Conservation (phyloP, 2,113 vertebrate species). For the Fulmarus glacialis region DNA sequence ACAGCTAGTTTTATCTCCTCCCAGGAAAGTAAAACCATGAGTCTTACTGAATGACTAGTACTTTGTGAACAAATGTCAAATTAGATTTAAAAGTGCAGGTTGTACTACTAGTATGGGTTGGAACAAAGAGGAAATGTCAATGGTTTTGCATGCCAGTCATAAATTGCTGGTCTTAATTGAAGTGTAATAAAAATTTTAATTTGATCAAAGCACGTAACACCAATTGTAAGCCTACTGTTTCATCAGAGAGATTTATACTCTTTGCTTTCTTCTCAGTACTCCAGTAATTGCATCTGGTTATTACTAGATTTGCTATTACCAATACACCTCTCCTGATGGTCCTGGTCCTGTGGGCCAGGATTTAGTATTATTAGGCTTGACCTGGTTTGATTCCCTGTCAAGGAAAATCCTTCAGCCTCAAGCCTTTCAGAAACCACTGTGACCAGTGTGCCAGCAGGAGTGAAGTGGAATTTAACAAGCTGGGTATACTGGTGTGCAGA, state of each 20-base stretch:
- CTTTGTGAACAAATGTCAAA: not conserved
- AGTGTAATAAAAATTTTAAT: slow-evolving; percentile 35
- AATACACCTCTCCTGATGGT: not conserved
- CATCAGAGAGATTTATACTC: not conserved
- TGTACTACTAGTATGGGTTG: not conserved
- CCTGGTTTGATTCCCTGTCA: not conserved
- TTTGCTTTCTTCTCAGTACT: not conserved
- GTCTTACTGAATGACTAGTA: not conserved
- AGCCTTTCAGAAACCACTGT: not conserved
- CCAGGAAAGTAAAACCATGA: not conserved
- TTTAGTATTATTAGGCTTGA: not conserved
- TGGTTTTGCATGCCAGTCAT: not conserved
- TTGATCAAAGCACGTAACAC: slow-evolving; percentile 3
- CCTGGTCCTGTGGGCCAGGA: not conserved
- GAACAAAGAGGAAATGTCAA: slow-evolving; percentile 5
- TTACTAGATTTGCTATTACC: slow-evolving; percentile 10
- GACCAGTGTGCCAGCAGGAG: not conserved
- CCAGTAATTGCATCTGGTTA: not conserved
- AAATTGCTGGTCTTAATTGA: slow-evolving; percentile 40
- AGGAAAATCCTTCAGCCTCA: not conserved
- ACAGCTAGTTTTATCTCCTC: not conserved
- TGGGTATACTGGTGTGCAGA: not conserved
- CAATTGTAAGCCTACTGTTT: slow-evolving; percentile 28
- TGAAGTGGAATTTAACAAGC: not conserved
- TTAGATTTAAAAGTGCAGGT: not conserved